phyloP scores from a whole-genome alignment of 2,888 invertebrate genomes.

The Opisthograptis luteolata region DNA sequence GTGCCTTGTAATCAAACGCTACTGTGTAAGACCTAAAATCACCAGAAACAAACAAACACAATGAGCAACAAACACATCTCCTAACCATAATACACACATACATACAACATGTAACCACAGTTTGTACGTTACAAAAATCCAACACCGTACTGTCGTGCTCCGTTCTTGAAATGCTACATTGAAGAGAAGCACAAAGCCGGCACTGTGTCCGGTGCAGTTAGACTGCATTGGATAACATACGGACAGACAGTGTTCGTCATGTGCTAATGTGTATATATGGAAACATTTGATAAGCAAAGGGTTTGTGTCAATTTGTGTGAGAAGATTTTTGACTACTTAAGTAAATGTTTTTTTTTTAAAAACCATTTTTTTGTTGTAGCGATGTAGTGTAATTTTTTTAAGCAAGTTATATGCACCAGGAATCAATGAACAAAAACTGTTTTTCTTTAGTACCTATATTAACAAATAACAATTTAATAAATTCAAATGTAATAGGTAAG shows the following conservation, averaged over 20 bases:
- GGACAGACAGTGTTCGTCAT: conserved; percentile 28
- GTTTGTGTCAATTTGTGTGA: conserved; percentile 12
- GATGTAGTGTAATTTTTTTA: no score
- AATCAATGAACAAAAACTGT: no score
- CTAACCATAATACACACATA: background rate
- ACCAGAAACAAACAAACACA: background rate
- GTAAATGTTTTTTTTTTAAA: no score
- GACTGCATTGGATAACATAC: conserved; percentile 13
- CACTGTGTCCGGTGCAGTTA: conserved; percentile 46
- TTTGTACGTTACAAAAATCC: conserved; percentile 16
- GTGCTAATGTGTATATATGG: conserved; percentile 47
- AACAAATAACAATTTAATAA: no score
- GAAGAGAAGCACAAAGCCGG: conserved; percentile 37
- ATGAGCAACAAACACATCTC: no score
- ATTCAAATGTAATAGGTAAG: no score
- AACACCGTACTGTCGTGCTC: conserved; percentile 8
- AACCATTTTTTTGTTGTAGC: background rate
- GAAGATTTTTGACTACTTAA: conserved; percentile 10
- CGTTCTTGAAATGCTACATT: conserved; percentile 21
- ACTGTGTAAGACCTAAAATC: no score
- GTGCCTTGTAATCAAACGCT: no score
- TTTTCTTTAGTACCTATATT: no score
- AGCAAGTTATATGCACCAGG: no score
- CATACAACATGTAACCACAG: background rate
- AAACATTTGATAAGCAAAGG: conserved; percentile 22